phyloP scores from a whole-genome alignment of 1,140 invertebrate genomes.

The Brachionus plicatilis region DNA sequence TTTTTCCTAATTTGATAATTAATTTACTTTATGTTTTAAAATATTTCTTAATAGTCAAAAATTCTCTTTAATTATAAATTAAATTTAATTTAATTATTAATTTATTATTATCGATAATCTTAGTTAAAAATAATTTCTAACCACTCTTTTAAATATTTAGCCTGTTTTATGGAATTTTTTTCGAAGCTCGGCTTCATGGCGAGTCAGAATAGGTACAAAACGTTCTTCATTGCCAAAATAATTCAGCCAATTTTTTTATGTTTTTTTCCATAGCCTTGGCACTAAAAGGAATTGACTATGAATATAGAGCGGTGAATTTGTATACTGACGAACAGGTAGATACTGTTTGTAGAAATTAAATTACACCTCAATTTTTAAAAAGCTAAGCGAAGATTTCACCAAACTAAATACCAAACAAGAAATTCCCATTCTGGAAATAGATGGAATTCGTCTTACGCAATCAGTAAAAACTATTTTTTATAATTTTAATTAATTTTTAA shows the following conservation, averaged over 20 bases:
- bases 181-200: conserved; percentile 42
- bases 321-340: conserved; percentile 57
- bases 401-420: conserved; percentile 32
- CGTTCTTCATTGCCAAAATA: too few species aligned
- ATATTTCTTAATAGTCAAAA: too few species aligned
- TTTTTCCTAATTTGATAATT: too few species aligned
- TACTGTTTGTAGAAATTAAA: too few species aligned
- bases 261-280: conserved; percentile 68
- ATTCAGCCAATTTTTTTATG: too few species aligned
- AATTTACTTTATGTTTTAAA: too few species aligned
- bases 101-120: too few species aligned
- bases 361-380: neutral
- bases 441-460: neutral
- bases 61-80: too few species aligned
- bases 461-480: neutral
- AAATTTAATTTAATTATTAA: too few species aligned
- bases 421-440: conserved; percentile 33
- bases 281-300: conserved; percentile 87
- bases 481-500: neutral
- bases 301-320: conserved; percentile 81
- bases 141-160: neutral
- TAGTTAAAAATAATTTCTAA: too few species aligned
- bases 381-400: neutral
- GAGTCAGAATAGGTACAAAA: conserved; percentile 41
- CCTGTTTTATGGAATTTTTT: conserved; percentile 42